Percentiles rank a stretch among this genome's conserved stretches.
phyloP scores from a whole-genome alignment of 2,888 invertebrate species.

The Sinotaia quadrata region DNA sequence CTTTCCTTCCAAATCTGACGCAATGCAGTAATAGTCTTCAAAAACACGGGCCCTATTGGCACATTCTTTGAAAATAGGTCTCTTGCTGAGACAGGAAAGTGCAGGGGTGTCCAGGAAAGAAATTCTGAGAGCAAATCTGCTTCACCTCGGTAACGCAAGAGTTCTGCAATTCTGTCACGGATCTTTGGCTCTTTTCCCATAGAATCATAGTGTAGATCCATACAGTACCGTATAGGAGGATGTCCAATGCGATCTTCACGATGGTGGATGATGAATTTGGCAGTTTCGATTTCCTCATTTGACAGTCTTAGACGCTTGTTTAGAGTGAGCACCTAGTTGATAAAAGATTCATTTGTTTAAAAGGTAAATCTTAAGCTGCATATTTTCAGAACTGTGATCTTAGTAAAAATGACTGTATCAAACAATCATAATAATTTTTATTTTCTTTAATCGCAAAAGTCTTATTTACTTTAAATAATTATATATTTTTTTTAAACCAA shows the following conservation, averaged over 20 bases:
- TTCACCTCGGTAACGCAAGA: conserved; percentile 85
- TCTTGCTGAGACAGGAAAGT: conserved; percentile 86
- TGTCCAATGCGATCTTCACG: conserved; percentile 76
- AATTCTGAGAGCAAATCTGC: conserved; percentile 79
- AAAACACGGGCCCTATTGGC: conserved; percentile 75
- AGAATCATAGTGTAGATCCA: conserved; percentile 62
- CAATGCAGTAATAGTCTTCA: conserved; percentile 80
- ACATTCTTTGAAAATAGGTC: conserved; percentile 76
- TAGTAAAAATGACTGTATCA: too few relatives aligned
- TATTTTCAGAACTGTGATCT: too few relatives aligned
- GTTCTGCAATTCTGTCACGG: conserved; percentile 81
- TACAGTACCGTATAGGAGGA: conserved; percentile 68
- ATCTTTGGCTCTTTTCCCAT: conserved; percentile 75
- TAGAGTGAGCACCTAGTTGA: conserved; percentile 44
- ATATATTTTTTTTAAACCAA: too few relatives aligned
- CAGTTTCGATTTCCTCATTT: conserved; percentile 85
- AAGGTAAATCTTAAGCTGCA: too few relatives aligned
- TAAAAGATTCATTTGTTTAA: too few relatives aligned
- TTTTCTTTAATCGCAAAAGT: too few relatives aligned
- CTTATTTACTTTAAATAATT: too few relatives aligned
- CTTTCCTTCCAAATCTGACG: conserved; percentile 87
- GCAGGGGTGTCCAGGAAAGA: conserved; percentile 79
- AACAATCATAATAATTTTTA: too few relatives aligned
- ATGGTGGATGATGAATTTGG: conserved; percentile 83
- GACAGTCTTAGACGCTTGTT: conserved; percentile 84